phyloP scores from a whole-genome alignment of 1,140 invertebrate genomes.

The Listronotus bonariensis region DNA sequence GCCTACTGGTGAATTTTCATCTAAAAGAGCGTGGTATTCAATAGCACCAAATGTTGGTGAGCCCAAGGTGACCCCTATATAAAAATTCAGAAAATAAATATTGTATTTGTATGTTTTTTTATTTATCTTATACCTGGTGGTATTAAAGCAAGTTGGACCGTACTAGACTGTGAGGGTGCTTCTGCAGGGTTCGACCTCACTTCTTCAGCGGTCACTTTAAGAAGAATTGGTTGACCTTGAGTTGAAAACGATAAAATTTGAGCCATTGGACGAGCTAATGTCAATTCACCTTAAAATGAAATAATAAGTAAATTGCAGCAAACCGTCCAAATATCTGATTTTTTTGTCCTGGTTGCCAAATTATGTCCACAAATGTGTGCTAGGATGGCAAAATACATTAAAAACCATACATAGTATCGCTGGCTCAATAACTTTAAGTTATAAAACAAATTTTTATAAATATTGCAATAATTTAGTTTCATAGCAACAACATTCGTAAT shows the following conservation, averaged over 20 bases:
- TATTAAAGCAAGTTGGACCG: slow-evolving; percentile 78
- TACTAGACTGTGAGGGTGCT: slow-evolving; percentile 74
- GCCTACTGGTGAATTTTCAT: slow-evolving; percentile 83
- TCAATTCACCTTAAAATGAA: slow-evolving; percentile 70
- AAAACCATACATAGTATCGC: too few relatives aligned
- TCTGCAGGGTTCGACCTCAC: slow-evolving; percentile 68
- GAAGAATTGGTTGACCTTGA: slow-evolving; percentile 75
- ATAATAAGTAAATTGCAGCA: not conserved
- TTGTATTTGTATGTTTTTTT: not conserved
- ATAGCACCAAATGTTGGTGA: slow-evolving; percentile 47
- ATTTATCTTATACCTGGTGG: slow-evolving; percentile 53
- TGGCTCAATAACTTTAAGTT: too few relatives aligned
- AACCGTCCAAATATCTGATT: too few relatives aligned
- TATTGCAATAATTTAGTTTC: too few relatives aligned
- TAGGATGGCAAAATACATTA: too few relatives aligned
- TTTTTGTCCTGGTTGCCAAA: too few relatives aligned
- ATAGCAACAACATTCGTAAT: too few relatives aligned
- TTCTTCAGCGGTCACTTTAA: slow-evolving; percentile 85
- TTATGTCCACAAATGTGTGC: too few relatives aligned
- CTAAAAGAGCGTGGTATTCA: slow-evolving; percentile 62
- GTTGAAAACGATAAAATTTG: slow-evolving; percentile 78
- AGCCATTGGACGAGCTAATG: slow-evolving; percentile 70
- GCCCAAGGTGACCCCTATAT: slow-evolving; percentile 36
- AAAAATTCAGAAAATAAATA: not conserved
- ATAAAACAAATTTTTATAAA: too few relatives aligned